Percentiles rank a stretch among this genome's conserved stretches.
Evolutionary conservation across 2,888 invertebrate genomes (phyloP).

Genomic region (Meghimatium bilineatum): DNA sequence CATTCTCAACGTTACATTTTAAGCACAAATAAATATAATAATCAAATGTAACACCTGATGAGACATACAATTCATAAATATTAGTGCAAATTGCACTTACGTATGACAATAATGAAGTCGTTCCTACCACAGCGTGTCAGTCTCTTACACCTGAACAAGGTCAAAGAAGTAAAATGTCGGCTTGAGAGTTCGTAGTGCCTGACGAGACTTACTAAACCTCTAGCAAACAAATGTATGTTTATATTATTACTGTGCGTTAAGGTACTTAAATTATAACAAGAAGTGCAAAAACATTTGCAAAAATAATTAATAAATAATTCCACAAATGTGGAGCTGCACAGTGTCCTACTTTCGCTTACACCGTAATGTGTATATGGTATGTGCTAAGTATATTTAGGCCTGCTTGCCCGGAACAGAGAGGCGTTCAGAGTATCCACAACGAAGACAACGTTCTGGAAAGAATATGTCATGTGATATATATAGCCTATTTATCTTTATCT

Average conservation of each 20-base stretch:
- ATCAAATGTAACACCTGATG: not conserved
- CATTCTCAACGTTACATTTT: not conserved
- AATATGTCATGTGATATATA: too few relatives aligned
- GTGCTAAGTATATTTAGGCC: too few relatives aligned
- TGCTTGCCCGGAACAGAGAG: too few relatives aligned
- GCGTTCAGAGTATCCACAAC: too few relatives aligned
- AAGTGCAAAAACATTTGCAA: not conserved
- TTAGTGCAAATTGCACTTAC: not conserved
- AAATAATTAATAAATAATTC: not conserved
- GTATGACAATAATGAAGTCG: not conserved
- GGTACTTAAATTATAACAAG: not conserved
- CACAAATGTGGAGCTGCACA: not conserved
- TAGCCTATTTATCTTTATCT: too few relatives aligned
- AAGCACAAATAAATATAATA: not conserved
- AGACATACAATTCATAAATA: not conserved
- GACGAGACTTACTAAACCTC: not conserved
- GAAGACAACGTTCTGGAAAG: too few relatives aligned
- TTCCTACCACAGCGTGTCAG: not conserved
- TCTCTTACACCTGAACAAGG: conserved; percentile 32
- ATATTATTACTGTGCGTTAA: not conserved
- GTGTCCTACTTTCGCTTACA: not conserved
- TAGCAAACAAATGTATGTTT: not conserved
- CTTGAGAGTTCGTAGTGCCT: not conserved
- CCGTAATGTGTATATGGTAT: not conserved
- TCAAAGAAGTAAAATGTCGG: conserved; percentile 44